Base-by-base conservation (phyloP, 1,140 invertebrate species). In the Pectinophora gossypiella region DNA sequence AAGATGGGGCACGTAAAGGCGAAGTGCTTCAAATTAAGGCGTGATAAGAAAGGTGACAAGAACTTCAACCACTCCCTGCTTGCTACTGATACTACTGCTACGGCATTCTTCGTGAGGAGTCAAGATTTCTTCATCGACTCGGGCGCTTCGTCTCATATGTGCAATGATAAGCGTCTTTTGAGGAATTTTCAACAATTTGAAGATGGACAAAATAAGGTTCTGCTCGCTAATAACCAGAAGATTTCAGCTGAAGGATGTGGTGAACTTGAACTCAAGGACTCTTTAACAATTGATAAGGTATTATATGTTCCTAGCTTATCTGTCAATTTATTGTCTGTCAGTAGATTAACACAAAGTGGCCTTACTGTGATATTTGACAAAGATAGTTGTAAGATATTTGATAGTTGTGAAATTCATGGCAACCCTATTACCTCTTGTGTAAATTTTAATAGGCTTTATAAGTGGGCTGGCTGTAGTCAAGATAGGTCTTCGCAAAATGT, bases 261-360 rank as follows among this genome's bases (percentile, higher is more conserved):
- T 40, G 18, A 40, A 40, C 6, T 40, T 2, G 1, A 15, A 15
- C 15, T 15, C 12, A 6, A 5, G 13, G 18, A 20, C 19, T n/a
- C 19, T 13, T 18, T 18, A 9, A 42, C 5, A 22, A n/a, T 47
- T 12, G 19, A 19, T 6, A 22, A 47, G 7, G 51, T 54, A 15
- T 19, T 52, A 21, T 45, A 38, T 40, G 40, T 54, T 10, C 51
- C 44, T 21, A 13, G 27, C 0, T 22, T 54, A 18, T 23, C 51
- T 19, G 23, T 13, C 5, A 54, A 47, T 48, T n/a, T 54, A 9
- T 16, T 54, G 13, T 54, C 51, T 15, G 44, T 54, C 0, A 47
- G 36, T 48, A 23, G 16, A 32, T 13, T 47, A 15, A 15, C 16
- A 19, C 4, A 19, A 13, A 16, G 40, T 15, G 35, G 32, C 1